A percentile compares a stretch with the other conserved stretches of the same genome.
phyloP scores from a whole-genome alignment of 2,113 vertebrate species.

The Pseudopipra pipra region DNA sequence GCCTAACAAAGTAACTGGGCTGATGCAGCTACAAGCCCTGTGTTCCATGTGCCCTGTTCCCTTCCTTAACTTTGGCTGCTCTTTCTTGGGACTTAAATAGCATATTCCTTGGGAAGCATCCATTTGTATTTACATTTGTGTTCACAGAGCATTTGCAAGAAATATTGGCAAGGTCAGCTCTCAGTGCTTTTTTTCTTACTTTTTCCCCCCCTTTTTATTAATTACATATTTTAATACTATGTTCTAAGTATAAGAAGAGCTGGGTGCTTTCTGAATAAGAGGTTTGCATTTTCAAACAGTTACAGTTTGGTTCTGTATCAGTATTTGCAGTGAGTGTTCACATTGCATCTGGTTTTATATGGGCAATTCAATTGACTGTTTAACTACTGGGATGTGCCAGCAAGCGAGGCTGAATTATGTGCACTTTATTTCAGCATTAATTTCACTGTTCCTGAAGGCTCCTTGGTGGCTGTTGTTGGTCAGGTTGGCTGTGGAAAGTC shows the following conservation, averaged over 20 bases:
- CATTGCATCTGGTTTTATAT: background rate
- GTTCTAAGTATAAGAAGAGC: background rate
- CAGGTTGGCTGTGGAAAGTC: conserved; percentile 95
- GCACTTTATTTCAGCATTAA: conserved; percentile 78
- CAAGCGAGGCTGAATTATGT: background rate
- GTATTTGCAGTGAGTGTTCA: background rate
- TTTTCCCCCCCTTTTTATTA: background rate
- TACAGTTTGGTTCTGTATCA: background rate
- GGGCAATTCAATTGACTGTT: background rate
- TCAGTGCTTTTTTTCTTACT: background rate
- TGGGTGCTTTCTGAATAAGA: background rate
- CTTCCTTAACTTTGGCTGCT: background rate
- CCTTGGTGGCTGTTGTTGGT: conserved; percentile 90
- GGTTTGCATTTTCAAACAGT: background rate
- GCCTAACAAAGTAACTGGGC: background rate
- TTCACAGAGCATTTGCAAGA: background rate
- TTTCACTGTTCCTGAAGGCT: conserved; percentile 85
- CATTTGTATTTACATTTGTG: background rate
- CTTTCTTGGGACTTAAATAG: background rate
- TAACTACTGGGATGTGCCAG: background rate
- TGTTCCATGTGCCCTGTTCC: background rate
- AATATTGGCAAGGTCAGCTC: background rate
- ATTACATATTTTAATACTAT: background rate
- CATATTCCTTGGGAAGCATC: background rate
- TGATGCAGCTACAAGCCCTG: background rate